Base-by-base conservation (phyloP, 1,140 invertebrate species). In the Lepeophtheirus salmonis region DNA sequence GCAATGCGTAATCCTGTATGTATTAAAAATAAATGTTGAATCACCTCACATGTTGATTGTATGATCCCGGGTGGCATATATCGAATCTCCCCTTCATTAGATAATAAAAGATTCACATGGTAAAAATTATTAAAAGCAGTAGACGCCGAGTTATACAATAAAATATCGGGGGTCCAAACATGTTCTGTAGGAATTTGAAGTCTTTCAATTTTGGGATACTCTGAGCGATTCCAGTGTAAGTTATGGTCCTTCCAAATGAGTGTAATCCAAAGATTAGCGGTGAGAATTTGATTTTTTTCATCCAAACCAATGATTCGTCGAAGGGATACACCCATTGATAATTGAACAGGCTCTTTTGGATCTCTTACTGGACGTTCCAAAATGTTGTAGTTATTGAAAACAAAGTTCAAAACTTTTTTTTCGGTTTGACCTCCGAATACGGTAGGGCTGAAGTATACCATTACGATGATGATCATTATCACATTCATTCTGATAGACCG, bases 131-230 rank as follows among this genome's bases (percentile, higher is more conserved):
- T 57, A 30, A 57, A 57, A 20, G 17, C 55, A 14, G 21, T 21
- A 17, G 55, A 57, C 14, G 55, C 55, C 3, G 55, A 57, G 25
- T 65, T 65, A 26, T 65, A 66, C 3, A 65, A 52, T 2, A 65
- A 24, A 22, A 78, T 72, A 65, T 80, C 78, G 1, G 78, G 78
- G 20, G 70, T 66, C 78, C 78, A 80, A 17, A 80, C 74, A 64
- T 74, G 69, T 21, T 78, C 72, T 0, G 74, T 74, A 2, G 79
- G 78, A 25, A 81, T 73, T 60, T 78, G 71, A 2, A 80, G 67
- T 14, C 74, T 71, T 49, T 71, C 69, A 4, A 80, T 74, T 2
- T 73, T 75, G 3, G n/a, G n/a, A 52, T 52, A 6, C 50, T 18
- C 21, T 22, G 50, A 52, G 50, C 14, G 14, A 18, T 55, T 61